A percentile compares a stretch with the other conserved stretches of the same genome.
Conservation (phyloP, 2,113 vertebrate species). For the Chascanopsetta lugubris region DNA sequence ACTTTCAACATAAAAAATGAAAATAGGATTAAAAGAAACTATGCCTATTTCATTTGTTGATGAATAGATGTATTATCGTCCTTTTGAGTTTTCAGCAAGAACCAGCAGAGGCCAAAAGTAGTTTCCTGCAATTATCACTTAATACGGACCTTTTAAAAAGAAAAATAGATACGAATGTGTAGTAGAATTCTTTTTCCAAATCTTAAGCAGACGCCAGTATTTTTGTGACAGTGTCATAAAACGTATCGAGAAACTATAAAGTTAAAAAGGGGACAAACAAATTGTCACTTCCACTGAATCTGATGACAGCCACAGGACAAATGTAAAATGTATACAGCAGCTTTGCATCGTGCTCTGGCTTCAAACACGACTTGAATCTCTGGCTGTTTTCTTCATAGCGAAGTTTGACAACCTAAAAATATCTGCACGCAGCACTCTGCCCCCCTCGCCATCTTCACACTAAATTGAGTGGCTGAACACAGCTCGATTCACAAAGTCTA, state of each 20-base stretch:
- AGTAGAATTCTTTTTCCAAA: neutral
- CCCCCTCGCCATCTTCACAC: constrained; percentile 50
- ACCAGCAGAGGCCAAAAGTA: neutral
- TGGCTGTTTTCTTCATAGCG: constrained; percentile 9
- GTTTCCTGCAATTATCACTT: neutral
- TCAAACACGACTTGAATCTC: constrained; percentile 4
- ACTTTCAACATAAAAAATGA: too few species aligned
- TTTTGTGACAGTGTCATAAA: neutral
- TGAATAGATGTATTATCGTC: too few species aligned
- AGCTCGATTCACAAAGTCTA: constrained; percentile 53
- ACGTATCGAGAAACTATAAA: neutral
- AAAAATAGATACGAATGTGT: neutral
- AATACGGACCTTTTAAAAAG: neutral
- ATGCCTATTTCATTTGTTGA: too few species aligned
- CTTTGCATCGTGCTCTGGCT: neutral
- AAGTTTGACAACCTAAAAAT: constrained; percentile 59
- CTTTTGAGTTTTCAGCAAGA: neutral
- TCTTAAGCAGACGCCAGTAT: neutral
- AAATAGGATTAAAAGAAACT: too few species aligned
- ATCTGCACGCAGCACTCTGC: constrained; percentile 43
- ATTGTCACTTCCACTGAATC: neutral
- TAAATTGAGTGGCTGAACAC: constrained; percentile 67
- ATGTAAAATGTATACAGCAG: neutral
- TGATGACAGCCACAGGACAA: neutral
- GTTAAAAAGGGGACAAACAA: neutral